Conservation (phyloP, 2,888 invertebrate species). For the Synergus gifuensis region DNA sequence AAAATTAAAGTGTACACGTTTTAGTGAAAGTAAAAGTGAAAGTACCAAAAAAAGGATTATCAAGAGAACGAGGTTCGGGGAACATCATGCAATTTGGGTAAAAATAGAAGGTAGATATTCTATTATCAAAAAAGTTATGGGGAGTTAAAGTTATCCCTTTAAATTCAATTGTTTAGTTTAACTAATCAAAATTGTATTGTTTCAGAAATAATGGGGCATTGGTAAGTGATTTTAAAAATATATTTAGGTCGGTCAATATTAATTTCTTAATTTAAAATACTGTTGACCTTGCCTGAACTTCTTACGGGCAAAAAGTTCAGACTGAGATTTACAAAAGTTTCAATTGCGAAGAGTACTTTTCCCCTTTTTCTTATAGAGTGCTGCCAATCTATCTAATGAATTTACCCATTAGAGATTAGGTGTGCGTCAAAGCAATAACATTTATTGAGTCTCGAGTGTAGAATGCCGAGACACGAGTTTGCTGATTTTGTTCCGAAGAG, state of each 20-base stretch:
- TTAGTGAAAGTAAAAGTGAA: conserved; percentile 41
- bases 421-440: conserved; percentile 68
- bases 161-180: too few species aligned
- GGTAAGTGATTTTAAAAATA: too few species aligned
- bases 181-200: too few species aligned
- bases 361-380: not conserved
- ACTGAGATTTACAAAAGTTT: not conserved
- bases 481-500: conserved; percentile 65
- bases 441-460: conserved; percentile 65
- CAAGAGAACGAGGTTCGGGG: too few species aligned
- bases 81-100: too few species aligned
- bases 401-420: conserved; percentile 54
- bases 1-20: conserved; percentile 2
- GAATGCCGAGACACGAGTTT: conserved; percentile 59
- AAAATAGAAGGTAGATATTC: too few species aligned
- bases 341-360: not conserved
- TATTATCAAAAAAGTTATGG: too few species aligned
- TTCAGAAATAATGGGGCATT: too few species aligned
- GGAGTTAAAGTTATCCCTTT: too few species aligned
- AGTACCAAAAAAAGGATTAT: too few species aligned
- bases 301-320: not conserved
- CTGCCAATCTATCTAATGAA: conserved; percentile 40
- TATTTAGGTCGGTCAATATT: not conserved
- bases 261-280: not conserved
- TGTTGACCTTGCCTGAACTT: too few species aligned